phyloP scores from a whole-genome alignment of 2,797 vertebrate species.

The Microctenopoma steveboyesi region DNA sequence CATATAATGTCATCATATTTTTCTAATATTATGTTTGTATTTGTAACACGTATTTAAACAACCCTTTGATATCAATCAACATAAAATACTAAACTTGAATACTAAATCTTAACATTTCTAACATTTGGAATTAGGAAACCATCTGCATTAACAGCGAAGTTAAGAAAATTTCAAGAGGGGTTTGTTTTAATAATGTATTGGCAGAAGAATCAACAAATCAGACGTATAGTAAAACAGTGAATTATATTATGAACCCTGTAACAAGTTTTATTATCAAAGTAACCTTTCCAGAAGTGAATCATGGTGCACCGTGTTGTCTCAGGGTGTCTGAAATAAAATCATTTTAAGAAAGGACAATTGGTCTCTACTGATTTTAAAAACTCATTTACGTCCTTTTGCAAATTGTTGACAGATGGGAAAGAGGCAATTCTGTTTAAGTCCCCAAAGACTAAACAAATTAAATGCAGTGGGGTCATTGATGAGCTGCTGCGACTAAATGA shows the following conservation, averaged over 20 bases:
- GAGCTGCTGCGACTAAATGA: conserved; percentile 64
- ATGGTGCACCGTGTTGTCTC: conserved; percentile 47
- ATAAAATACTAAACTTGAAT: too few relatives aligned
- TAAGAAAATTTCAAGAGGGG: too few relatives aligned
- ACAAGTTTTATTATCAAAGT: conserved; percentile 21
- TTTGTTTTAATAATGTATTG: not conserved
- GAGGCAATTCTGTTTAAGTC: conserved; percentile 66
- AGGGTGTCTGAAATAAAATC: conserved; percentile 52
- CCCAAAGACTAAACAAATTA: conserved; percentile 72
- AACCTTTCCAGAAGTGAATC: conserved; percentile 37
- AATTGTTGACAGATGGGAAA: conserved; percentile 78
- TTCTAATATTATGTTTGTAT: not conserved
- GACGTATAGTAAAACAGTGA: conserved; percentile 35
- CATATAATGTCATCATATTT: not conserved
- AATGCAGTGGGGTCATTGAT: conserved; percentile 48
- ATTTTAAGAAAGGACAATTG: conserved; percentile 71
- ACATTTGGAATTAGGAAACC: too few relatives aligned
- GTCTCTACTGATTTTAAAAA: conserved; percentile 75
- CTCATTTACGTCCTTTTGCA: conserved; percentile 68
- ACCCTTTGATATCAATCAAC: too few relatives aligned
- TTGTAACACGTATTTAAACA: too few relatives aligned
- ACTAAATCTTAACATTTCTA: too few relatives aligned
- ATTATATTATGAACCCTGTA: conserved; percentile 25
- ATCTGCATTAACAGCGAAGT: too few relatives aligned
- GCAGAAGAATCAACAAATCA: not conserved